A percentile compares a stretch with the other conserved stretches of the same genome.
Evolutionary conservation across 1,140 invertebrate genomes (phyloP).

Genomic region (Zeugodacus cucurbitae): DNA sequence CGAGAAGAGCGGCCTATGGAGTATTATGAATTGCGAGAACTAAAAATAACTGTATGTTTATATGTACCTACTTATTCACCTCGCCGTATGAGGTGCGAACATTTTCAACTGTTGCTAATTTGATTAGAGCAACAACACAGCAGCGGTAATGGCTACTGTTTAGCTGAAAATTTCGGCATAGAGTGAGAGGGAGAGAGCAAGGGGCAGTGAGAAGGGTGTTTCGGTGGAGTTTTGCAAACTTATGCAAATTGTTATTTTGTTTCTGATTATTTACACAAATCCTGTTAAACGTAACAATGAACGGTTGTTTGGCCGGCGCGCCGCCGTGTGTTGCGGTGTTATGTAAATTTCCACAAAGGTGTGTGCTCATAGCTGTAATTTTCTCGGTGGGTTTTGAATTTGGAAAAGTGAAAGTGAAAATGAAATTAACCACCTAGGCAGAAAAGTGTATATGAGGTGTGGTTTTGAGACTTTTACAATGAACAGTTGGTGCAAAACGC

Average conservation of each 20-base stretch:
- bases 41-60: not conserved
- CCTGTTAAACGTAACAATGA: slow-evolving; percentile 40
- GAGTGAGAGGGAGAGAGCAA: not conserved
- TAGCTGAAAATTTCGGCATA: not conserved
- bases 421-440: not conserved
- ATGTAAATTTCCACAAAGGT: not conserved
- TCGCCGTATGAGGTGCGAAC: slow-evolving; percentile 27
- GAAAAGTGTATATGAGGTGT: too few species aligned
- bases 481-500: too few species aligned
- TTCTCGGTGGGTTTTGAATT: not conserved
- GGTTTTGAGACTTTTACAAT: too few species aligned
- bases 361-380: not conserved
- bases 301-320: not conserved
- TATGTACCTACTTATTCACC: not conserved
- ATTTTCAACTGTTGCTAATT: slow-evolving; percentile 46
- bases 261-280: slow-evolving; percentile 30
- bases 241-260: slow-evolving; percentile 39
- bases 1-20: not conserved
- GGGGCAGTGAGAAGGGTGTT: not conserved
- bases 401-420: not conserved
- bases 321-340: not conserved
- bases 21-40: not conserved
- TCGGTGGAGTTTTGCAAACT: not conserved
- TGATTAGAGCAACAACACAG: slow-evolving; percentile 42
- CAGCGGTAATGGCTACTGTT: not conserved